Conservation (phyloP, 2,888 invertebrate genomes). For the Tiliacea aurago region DNA sequence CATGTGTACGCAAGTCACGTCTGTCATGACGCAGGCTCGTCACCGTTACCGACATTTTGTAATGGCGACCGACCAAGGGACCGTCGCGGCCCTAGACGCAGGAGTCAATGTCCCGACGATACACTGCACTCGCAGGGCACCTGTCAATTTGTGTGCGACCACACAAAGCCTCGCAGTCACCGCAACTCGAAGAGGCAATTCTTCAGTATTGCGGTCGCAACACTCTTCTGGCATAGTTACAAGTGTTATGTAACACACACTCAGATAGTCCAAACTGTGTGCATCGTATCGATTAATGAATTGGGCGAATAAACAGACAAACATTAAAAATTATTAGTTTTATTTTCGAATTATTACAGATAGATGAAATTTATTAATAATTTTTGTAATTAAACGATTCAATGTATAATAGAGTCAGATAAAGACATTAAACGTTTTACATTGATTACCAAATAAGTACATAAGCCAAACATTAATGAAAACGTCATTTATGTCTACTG, state of each 20-base stretch:
- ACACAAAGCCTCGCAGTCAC: slow-evolving; percentile 37
- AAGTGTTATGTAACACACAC: slow-evolving; percentile 32
- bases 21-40: slow-evolving; percentile 65
- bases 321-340: slow-evolving; percentile 66
- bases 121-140: slow-evolving; percentile 37
- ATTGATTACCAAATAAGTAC: slow-evolving; percentile 64
- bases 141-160: slow-evolving; percentile 47
- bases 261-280: background rate
- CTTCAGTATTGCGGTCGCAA: slow-evolving; percentile 49
- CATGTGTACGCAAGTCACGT: slow-evolving; percentile 76
- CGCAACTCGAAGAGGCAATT: slow-evolving; percentile 33
- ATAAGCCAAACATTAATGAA: slow-evolving; percentile 60
- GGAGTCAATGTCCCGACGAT: slow-evolving; percentile 80
- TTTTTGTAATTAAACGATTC: slow-evolving; percentile 36
- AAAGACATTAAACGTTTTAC: slow-evolving; percentile 39
- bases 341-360: slow-evolving; percentile 65
- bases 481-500: slow-evolving; percentile 40
- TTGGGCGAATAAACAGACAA: slow-evolving; percentile 35
- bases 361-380: slow-evolving; percentile 40
- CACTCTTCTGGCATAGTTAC: slow-evolving; percentile 47
- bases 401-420: slow-evolving; percentile 38
- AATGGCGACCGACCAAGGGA: slow-evolving; percentile 76
- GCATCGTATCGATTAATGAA: slow-evolving; percentile 31
- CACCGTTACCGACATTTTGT: slow-evolving; percentile 87
- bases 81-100: slow-evolving; percentile 79